Conservation (phyloP, 2,113 vertebrate species). For the Struthidea cinerea region DNA sequence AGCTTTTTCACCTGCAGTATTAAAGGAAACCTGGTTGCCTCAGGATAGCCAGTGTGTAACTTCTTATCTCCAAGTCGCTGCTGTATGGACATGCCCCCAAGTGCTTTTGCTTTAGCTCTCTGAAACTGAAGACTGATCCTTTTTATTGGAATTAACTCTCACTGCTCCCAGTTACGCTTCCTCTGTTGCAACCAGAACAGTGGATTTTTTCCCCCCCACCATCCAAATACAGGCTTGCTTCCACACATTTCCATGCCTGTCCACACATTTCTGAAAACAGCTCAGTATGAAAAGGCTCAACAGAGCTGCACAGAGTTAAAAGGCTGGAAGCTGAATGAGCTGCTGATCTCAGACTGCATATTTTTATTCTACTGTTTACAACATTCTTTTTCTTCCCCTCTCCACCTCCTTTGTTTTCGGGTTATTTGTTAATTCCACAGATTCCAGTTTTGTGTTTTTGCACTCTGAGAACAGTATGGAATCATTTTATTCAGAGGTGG, state of each 20-base stretch:
- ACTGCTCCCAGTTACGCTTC: neutral
- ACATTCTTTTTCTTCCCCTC: neutral
- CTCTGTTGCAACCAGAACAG: neutral
- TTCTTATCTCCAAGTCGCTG: neutral
- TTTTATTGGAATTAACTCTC: neutral
- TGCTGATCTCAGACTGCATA: neutral
- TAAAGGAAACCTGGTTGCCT: neutral
- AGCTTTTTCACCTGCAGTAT: neutral
- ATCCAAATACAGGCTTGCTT: neutral
- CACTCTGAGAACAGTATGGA: neutral
- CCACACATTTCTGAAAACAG: slow-evolving; percentile 33
- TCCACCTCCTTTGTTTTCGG: neutral
- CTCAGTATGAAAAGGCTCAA: neutral
- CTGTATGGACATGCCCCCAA: neutral
- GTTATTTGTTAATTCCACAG: neutral
- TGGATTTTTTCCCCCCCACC: neutral
- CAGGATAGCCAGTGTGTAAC: neutral
- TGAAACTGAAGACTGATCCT: neutral
- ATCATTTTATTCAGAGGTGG: neutral
- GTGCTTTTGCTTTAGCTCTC: neutral
- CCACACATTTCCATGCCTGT: neutral
- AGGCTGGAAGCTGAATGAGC: neutral
- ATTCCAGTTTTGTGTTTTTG: neutral
- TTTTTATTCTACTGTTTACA: slow-evolving; percentile 22
- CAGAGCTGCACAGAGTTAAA: neutral